Evolutionary conservation across 1,140 invertebrate genomes (phyloP).

Genomic region (Probaryconus sp.): DNA sequence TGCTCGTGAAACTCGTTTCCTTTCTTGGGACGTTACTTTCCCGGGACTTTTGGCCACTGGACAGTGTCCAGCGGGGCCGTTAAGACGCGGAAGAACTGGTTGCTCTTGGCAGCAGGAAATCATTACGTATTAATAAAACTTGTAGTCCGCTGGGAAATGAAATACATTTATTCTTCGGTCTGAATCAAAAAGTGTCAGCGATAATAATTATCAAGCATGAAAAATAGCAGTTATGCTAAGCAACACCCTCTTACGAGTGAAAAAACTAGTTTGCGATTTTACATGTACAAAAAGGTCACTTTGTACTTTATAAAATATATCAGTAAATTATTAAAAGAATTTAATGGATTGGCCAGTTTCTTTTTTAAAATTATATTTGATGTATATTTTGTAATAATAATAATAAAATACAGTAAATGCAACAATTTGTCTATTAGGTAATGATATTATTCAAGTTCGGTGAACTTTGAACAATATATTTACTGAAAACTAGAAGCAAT

Average conservation of each 20-base stretch:
- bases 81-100: slow-evolving; percentile 52
- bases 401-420: too few relatives aligned
- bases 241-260: too few relatives aligned
- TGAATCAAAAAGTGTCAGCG: slow-evolving; percentile 9
- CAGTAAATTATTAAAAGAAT: too few relatives aligned
- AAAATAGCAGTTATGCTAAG: slow-evolving; percentile 8
- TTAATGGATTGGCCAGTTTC: too few relatives aligned
- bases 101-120: slow-evolving; percentile 46
- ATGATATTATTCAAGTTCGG: slow-evolving; percentile 34
- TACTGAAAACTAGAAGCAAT: slow-evolving; percentile 42
- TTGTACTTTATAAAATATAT: too few relatives aligned
- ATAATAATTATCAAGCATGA: slow-evolving; percentile 27
- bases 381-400: too few relatives aligned
- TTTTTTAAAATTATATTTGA: too few relatives aligned
- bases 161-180: slow-evolving; percentile 17
- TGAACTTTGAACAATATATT: slow-evolving; percentile 39
- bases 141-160: slow-evolving; percentile 23
- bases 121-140: slow-evolving; percentile 60
- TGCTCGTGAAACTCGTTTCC: slow-evolving; percentile 50
- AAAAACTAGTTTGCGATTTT: too few relatives aligned
- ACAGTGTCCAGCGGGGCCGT: slow-evolving; percentile 61
- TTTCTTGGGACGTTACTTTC: slow-evolving; percentile 56
- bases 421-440: too few relatives aligned
- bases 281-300: not conserved
- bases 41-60: slow-evolving; percentile 59